Evolutionary conservation across 2,113 vertebrate species (phyloP).

Genomic region (Aphyosemion australe): DNA sequence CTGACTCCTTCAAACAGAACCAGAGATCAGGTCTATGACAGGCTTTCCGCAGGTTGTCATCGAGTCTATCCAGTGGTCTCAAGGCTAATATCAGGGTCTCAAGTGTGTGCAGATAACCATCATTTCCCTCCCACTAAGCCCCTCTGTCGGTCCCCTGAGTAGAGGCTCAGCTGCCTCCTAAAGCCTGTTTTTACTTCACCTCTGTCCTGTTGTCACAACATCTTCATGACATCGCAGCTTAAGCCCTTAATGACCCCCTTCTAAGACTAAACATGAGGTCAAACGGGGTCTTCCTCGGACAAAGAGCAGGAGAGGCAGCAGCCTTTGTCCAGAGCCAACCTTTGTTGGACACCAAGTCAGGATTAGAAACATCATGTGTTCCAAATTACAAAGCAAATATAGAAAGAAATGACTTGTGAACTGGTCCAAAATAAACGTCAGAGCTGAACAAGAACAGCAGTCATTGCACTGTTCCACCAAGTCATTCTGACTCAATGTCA

Average conservation of each 20-base stretch:
- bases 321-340: conserved; percentile 6
- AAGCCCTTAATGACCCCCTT: conserved; percentile 69
- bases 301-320: conserved; percentile 26
- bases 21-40: conserved; percentile 45
- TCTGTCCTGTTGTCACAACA: conserved; percentile 72
- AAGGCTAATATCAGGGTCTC: conserved; percentile 72
- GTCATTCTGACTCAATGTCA: no score
- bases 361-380: conserved; percentile 7
- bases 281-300: conserved; percentile 59
- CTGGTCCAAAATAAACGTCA: no score
- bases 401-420: background rate
- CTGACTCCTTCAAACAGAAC: conserved; percentile 1
- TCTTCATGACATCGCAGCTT: conserved; percentile 75
- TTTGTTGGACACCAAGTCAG: background rate
- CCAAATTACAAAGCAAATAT: background rate
- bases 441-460: no score
- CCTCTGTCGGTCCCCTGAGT: conserved; percentile 47
- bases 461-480: no score
- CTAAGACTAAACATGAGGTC: conserved; percentile 70
- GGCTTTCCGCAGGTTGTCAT: conserved; percentile 66
- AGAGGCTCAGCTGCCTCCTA: conserved; percentile 64
- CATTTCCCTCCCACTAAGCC: no score
- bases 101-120: conserved; percentile 70
- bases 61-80: conserved; percentile 65
- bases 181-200: conserved; percentile 70